Evolutionary conservation across 2,888 invertebrate species (phyloP).

Genomic region (Melinaea marsaeus): DNA sequence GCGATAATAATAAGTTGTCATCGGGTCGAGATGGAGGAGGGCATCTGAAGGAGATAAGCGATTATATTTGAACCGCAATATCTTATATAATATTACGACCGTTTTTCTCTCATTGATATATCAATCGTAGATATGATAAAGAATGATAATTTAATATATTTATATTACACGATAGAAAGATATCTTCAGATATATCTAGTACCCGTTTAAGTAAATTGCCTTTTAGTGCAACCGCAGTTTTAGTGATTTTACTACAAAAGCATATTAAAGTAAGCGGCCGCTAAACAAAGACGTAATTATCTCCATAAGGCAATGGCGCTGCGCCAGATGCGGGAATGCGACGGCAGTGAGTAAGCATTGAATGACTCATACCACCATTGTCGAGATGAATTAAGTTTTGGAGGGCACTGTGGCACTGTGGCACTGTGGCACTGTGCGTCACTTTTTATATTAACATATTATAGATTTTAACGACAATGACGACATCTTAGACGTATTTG

Average conservation of each 20-base stretch:
- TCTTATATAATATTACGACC: too few species aligned
- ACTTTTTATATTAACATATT: too few species aligned
- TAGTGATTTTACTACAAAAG: neutral
- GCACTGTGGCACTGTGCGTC: neutral
- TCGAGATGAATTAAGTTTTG: neutral
- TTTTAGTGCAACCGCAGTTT: neutral
- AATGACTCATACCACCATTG: neutral
- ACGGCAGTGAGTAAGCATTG: slow-evolving; percentile 1
- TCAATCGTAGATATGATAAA: too few species aligned
- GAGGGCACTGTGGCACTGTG: neutral
- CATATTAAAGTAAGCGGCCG: neutral
- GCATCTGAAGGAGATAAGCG: neutral
- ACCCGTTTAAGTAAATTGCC: neutral
- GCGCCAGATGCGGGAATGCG: neutral
- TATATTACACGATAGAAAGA: neutral
- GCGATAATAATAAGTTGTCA: slow-evolving; percentile 3
- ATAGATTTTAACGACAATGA: too few species aligned
- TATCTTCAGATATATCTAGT: neutral
- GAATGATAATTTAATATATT: neutral
- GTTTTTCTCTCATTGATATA: too few species aligned
- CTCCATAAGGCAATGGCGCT: slow-evolving; percentile 1
- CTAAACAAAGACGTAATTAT: slow-evolving; percentile 6
- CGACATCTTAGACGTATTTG: too few species aligned
- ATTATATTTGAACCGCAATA: neutral
- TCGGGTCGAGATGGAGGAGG: neutral